Base-by-base conservation (phyloP, 2,888 invertebrate genomes). In the Salticus scenicus region DNA sequence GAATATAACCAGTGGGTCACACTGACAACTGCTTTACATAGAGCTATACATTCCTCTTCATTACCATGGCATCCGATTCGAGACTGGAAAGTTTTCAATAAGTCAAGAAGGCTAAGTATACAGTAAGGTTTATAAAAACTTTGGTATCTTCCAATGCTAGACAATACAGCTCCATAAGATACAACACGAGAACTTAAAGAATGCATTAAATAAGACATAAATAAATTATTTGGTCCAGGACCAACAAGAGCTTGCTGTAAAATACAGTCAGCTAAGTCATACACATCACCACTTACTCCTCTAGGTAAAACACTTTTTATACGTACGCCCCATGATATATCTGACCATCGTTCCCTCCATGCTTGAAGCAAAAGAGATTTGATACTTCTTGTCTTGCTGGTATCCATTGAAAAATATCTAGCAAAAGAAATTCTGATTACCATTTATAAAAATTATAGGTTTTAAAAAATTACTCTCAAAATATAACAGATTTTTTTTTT, bases 261-360 rank as follows among this genome's bases (percentile, higher is more conserved):
- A 89, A 98, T 95, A 90, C 97, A 96, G 91, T 98, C 98, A 64
- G 97, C 96, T 89, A 97, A 92, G 92, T 90, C 90, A 47, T 90
- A 90, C 2, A 89, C 89, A 89, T 90, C 90, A 0, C 90, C 89
- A 51, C 89, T 89, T 7, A 89, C 89, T 70, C 90, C 88, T 42
- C 88, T 89, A 51, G 90, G 90, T 7, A 91, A 91, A 90, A 94
- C 96, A n/a, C 96, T 96, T 93, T 98, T 98, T 79, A 98, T 96
- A 90, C 97, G 96, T 89, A 97, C 97, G 51, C 97, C 97, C 98
- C 98, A 98, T 92, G 97, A 96, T 66, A 97, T 94, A 91, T 98
- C 98, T 0, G 95, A 95, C 98, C 98, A 98, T 87, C 98, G 93
- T 92, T 98, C 98, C 89, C 97, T 93, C 98, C 98, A 98, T 70